Base-by-base conservation (phyloP, 2,888 invertebrate genomes). In the Rhagium mordax region DNA sequence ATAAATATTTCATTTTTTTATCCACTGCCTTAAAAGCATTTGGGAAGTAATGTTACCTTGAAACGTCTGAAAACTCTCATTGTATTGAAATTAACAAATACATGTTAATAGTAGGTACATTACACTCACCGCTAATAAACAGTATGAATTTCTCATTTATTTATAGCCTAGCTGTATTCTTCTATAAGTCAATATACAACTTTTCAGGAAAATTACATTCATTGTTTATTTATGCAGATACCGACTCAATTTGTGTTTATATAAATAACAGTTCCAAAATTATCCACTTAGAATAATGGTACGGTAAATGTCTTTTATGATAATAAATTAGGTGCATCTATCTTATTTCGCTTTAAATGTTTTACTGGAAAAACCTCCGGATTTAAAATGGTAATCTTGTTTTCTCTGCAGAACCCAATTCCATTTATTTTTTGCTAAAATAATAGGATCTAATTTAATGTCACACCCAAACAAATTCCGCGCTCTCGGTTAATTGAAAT, bases 331-430 rank as follows among this genome's bases (percentile, higher is more conserved):
- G 61, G 47, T 33, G 15, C 33, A 59, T 61, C 29, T 61, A 61
- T 61, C 18, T 61, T 47, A 20, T 61, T 61, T 47, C 61, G 10
- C 16, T 61, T 47, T 41, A 47, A 41, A 61, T 21, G 20, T 13
- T 6, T 29, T 20, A 47, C 61, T 21, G 10, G n/a, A 29, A 61
- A 16, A 61, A 61, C 47, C 61, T 18, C 47, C 10, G 61, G 61
- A 61, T 61, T 61, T 61, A 61, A 61, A 61, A 61, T 61, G 61
- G 61, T 47, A 61, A 61, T 61, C 33, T 61, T 61, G 61, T 47
- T 61, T 61, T 61, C 47, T 61, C 61, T 33, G 6, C 20, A 61
- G 21, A 61, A 47, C 61, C 61, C n/a, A 21, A 41, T 47, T 61
- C 20, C 61, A 61, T 61, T 47, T 61, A 47, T 61, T 47, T 61